Base-by-base conservation (phyloP, 2,888 invertebrate genomes). In the Eupithecia abbreviata region DNA sequence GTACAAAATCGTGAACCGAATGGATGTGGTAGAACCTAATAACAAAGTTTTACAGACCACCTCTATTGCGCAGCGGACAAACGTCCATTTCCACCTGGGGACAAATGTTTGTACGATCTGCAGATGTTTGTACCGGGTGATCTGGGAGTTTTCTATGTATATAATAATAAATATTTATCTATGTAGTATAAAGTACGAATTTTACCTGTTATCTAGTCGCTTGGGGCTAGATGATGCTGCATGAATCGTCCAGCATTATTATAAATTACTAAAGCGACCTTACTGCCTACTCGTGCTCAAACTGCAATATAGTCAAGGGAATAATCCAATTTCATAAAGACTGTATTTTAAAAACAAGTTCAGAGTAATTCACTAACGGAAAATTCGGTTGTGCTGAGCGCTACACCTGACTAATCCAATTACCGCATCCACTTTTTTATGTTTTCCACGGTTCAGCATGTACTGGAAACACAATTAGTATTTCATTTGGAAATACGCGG, bases 381-480 rank as follows among this genome's bases (percentile, higher is more conserved):
- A 62, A 30, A 62, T 62, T 62, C 30, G 10, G 62, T 62, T 62
- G 62, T 62, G 62, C 62, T 62, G 62, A 62, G 12, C 12, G 10
- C 10, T 4, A 68, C 42, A 47, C 18, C n/a, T 66, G 41, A 5
- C 47, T 51, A 15, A 45, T 47, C 58, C 42, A 71, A 18, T 9
- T 72, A 43, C 68, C 78, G 42, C 71, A 67, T 73, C 78, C 75
- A 73, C n/a, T 49, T 30, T 74, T 73, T 30, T n/a, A 47, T 41
- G 69, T 47, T 45, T 66, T 77, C 66, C 77, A 66, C 58, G 67
- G 75, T 82, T 83, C 82, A 84, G 84, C 83, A 82, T 84, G 83
- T 85, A 86, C 84, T 82, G 84, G 84, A 82, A 85, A 87, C 82
- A 87, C 87, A 88, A 89, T 89, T 89, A 86, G 86, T 89, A 87